Conservation (phyloP, 2,113 vertebrate species). For the Pseudorhombus dupliciocellatus region DNA sequence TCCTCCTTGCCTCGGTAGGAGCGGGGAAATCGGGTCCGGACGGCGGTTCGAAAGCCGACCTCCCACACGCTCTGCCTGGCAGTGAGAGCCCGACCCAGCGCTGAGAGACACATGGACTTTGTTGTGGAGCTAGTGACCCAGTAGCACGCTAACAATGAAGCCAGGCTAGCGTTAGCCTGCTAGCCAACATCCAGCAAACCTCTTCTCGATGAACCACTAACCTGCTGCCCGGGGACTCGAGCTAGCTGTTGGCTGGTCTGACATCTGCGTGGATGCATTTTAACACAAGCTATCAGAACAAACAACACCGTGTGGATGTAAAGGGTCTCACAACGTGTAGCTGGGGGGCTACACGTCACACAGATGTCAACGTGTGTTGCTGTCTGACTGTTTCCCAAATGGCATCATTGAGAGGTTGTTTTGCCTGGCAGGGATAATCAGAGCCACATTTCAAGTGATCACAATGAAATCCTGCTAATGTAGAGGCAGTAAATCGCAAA, state of each 20-base stretch:
- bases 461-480: fast-evolving
- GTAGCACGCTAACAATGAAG: slow-evolving; percentile 46
- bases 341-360: not conserved
- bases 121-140: not conserved
- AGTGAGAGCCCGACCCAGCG: not conserved
- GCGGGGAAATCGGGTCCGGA: not conserved
- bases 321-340: not conserved
- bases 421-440: not conserved
- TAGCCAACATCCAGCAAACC: slow-evolving; percentile 36
- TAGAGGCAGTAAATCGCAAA: not conserved
- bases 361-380: not conserved
- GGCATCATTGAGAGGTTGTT: no score
- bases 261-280: not conserved
- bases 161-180: slow-evolving; percentile 57
- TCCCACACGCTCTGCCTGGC: fast-evolving
- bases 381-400: not conserved
- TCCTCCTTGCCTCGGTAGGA: not conserved
- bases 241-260: not conserved
- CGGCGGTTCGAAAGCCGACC: not conserved
- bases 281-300: not conserved
- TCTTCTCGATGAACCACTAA: slow-evolving; percentile 4
- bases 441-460: not conserved
- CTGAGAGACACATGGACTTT: not conserved
- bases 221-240: not conserved
- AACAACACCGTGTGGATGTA: not conserved